Conservation (phyloP, 1,140 invertebrate species). For the Agrilus planipennis region DNA sequence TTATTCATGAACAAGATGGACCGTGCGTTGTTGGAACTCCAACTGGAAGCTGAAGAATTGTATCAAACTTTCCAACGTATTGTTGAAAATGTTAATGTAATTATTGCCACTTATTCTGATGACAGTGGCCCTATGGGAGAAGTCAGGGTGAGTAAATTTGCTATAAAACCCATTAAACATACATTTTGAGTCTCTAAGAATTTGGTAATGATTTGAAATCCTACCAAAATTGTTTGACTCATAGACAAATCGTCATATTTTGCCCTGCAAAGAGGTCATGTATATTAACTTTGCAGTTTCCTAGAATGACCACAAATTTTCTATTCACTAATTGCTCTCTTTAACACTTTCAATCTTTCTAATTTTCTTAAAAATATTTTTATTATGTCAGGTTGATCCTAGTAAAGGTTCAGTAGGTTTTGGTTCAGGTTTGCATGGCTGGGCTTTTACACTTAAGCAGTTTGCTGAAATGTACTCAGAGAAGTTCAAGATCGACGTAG, state of each 20-base stretch:
- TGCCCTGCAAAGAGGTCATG: slow-evolving; percentile 19
- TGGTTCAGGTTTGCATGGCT: slow-evolving; percentile 97
- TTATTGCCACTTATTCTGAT: slow-evolving; percentile 98
- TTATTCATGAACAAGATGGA: slow-evolving; percentile 99
- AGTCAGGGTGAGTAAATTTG: slow-evolving; percentile 59
- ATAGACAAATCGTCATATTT: slow-evolving; percentile 20
- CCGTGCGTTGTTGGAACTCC: slow-evolving; percentile 88
- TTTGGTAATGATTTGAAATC: slow-evolving; percentile 3
- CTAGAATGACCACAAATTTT: slow-evolving; percentile 19
- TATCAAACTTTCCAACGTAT: slow-evolving; percentile 99
- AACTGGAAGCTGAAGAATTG: slow-evolving; percentile 90
- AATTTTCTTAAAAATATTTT: slow-evolving; percentile 1
- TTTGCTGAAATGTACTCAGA: slow-evolving; percentile 98
- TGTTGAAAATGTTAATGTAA: slow-evolving; percentile 99
- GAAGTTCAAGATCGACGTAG: slow-evolving; percentile 96
- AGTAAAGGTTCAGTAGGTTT: slow-evolving; percentile 98
- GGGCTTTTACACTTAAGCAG: slow-evolving; percentile 99
- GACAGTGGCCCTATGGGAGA: slow-evolving; percentile 98
- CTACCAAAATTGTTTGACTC: slow-evolving; percentile 11
- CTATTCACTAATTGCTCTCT: not conserved
- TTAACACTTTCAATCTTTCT: too few relatives aligned
- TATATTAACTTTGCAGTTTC: slow-evolving; percentile 20
- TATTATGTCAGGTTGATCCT: slow-evolving; percentile 66
- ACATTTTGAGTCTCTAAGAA: not conserved
- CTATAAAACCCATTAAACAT: not conserved